Conservation (phyloP, 1,140 invertebrate species). For the Ips nitidus region DNA sequence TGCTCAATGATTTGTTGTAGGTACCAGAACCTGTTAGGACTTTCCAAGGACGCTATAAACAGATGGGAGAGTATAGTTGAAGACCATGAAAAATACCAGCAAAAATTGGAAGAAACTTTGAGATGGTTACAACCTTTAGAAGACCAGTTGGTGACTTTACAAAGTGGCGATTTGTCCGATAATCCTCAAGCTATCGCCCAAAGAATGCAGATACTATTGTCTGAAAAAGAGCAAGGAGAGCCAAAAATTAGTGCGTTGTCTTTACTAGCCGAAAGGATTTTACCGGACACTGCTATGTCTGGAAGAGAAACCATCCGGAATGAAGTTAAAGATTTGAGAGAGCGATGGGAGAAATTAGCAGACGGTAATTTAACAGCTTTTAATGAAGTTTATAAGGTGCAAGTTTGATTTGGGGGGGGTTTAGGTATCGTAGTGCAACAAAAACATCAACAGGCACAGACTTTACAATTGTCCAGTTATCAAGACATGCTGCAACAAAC, state of each 20-base stretch:
- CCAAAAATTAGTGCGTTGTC: slow-evolving; percentile 73
- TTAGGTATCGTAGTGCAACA: slow-evolving; percentile 71
- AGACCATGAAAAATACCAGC: slow-evolving; percentile 80
- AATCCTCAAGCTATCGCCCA: slow-evolving; percentile 62
- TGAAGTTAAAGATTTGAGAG: slow-evolving; percentile 74
- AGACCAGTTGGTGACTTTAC: slow-evolving; percentile 66
- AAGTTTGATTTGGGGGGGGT: not conserved
- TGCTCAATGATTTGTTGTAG: slow-evolving; percentile 6
- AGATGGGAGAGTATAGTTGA: slow-evolving; percentile 84
- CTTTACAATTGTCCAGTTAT: slow-evolving; percentile 80
- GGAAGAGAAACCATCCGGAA: slow-evolving; percentile 86
- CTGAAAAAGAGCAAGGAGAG: slow-evolving; percentile 82
- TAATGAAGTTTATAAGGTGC: not conserved
- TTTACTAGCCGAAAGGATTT: slow-evolving; percentile 79
- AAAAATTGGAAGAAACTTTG: slow-evolving; percentile 74
- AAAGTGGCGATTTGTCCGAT: slow-evolving; percentile 53
- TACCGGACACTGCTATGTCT: slow-evolving; percentile 86
- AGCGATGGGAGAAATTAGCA: slow-evolving; percentile 83
- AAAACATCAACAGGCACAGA: slow-evolving; percentile 81
- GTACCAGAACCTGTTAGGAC: slow-evolving; percentile 79
- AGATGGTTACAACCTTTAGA: slow-evolving; percentile 78
- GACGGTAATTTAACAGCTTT: slow-evolving; percentile 55
- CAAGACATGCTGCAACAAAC: slow-evolving; percentile 83
- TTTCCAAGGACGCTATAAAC: slow-evolving; percentile 86
- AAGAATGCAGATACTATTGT: slow-evolving; percentile 72